Percentiles rank a stretch among this genome's conserved stretches.
phyloP scores from a whole-genome alignment of 2,888 invertebrate genomes.

The Dynastes tityus region DNA sequence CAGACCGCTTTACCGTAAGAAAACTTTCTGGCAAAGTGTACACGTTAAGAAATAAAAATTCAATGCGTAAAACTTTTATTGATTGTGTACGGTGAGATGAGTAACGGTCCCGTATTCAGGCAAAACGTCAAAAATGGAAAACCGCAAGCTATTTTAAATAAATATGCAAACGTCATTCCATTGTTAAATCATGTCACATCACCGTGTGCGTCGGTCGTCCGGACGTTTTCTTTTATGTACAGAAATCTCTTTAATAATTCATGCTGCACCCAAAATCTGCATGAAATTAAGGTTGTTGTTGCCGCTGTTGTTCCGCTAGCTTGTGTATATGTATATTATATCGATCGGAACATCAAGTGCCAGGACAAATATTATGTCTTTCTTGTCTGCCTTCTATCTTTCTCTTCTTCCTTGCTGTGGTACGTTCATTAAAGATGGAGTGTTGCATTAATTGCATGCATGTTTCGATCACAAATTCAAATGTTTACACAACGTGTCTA shows the following conservation, averaged over 20 bases:
- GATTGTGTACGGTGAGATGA: slow-evolving; percentile 12
- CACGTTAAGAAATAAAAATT: slow-evolving; percentile 18
- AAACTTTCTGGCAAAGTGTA: too few species aligned
- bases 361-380: slow-evolving; percentile 20
- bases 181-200: slow-evolving; percentile 47
- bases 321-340: slow-evolving; percentile 40
- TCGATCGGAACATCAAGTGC: slow-evolving; percentile 38
- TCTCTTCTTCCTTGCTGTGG: not conserved
- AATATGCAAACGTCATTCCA: slow-evolving; percentile 46
- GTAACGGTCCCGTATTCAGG: slow-evolving; percentile 6
- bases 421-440: slow-evolving; percentile 2
- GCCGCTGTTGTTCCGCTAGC: slow-evolving; percentile 37
- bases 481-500: too few species aligned
- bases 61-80: slow-evolving; percentile 15
- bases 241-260: slow-evolving; percentile 47
- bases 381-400: slow-evolving; percentile 1
- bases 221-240: slow-evolving; percentile 37
- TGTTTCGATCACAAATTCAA: too few species aligned
- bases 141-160: slow-evolving; percentile 39
- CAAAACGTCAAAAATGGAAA: slow-evolving; percentile 34
- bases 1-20: too few species aligned
- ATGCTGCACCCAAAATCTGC: slow-evolving; percentile 49
- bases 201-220: slow-evolving; percentile 30
- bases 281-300: slow-evolving; percentile 48
- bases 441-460: not conserved